Evolutionary conservation across 2,888 invertebrate genomes (phyloP).

Genomic region (Acanthacorydalis orientalis): DNA sequence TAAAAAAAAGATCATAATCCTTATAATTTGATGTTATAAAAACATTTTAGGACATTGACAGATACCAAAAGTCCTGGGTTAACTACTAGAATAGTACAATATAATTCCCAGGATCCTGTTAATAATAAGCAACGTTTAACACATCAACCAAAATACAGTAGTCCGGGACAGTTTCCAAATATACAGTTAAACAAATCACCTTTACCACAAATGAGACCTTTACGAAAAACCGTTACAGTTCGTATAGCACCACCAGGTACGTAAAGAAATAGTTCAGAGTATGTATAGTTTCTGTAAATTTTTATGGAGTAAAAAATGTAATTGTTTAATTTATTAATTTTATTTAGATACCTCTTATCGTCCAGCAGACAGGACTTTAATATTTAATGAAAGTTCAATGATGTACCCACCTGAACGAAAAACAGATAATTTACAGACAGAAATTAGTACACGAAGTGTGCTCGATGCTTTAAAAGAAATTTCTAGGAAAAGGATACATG

Average conservation of each 20-base stretch:
- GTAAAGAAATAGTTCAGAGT: neutral
- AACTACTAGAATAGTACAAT: constrained; percentile 30
- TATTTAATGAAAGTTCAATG: constrained; percentile 6
- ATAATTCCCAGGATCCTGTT: constrained; percentile 16
- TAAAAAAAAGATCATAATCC: neutral
- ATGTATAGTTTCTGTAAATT: too few species aligned
- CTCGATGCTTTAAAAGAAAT: constrained; percentile 37
- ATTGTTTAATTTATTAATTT: too few species aligned
- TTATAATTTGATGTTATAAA: neutral
- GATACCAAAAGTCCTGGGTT: constrained; percentile 34
- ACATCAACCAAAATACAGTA: constrained; percentile 25
- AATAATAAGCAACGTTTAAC: constrained; percentile 15
- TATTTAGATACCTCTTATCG: constrained; percentile 13
- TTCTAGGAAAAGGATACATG: constrained; percentile 35
- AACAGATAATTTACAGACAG: constrained; percentile 20
- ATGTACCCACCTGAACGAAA: constrained; percentile 4
- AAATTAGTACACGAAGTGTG: constrained; percentile 30
- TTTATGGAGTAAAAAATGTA: too few species aligned
- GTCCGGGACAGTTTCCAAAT: constrained; percentile 29
- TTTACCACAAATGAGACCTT: constrained; percentile 19
- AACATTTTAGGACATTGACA: constrained; percentile 21
- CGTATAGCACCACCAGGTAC: constrained; percentile 19
- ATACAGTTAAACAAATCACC: constrained; percentile 30
- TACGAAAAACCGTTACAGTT: constrained; percentile 19
- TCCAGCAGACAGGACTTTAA: constrained; percentile 6